Evolutionary conservation across 1,140 invertebrate genomes (phyloP), one percentile per base, ranked within the genome.

Genomic region (Trichoplusia ni): DNA sequence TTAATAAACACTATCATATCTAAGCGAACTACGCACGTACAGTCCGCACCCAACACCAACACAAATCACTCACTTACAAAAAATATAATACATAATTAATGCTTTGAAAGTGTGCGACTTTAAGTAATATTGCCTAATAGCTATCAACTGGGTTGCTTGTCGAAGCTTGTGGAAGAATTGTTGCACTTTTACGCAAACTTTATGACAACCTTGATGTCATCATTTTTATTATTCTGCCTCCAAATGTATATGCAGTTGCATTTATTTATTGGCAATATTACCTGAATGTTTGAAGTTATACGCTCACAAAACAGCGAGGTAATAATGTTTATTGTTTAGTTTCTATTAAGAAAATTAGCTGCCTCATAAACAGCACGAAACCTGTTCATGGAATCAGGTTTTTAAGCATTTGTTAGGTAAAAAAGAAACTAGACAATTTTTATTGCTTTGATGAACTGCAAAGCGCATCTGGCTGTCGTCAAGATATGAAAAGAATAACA

Each of bases 1-100:
- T 58, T 58, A 58, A 58, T 58, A 42, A 29, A 25, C 11, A 54
- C 38, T 58, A 58, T 58, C 51, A 16, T 54, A 38, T 23, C 37
- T 44, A 58, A 33, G 23, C 29, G 7, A 31, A 51, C n/a, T 16
- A 51, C 11, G 29, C 18, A 51, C 47, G 14, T 35, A 23, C 42
- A 7, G 11, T 31, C 6, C 16, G 31, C 53, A 3, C 18, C 19
- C 14, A 19, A 40, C 33, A 37, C 9, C 14, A 11, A 38, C 5
- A 38, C 11, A n/a, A 13, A 38, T 13, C n/a, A n/a, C n/a, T n/a
- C n/a, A n/a, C n/a, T 56, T 29, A 56, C 23, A 13, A 56, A 40
- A 56, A 33, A 11, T 35, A 38, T 9, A 27, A 23, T 38, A 37
- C 14, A 13, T 27, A 56, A 56, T 54, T n/a, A 56, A 13, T 3